Conservation (phyloP, 2,797 vertebrate genomes). For the Limosa lapponica region DNA sequence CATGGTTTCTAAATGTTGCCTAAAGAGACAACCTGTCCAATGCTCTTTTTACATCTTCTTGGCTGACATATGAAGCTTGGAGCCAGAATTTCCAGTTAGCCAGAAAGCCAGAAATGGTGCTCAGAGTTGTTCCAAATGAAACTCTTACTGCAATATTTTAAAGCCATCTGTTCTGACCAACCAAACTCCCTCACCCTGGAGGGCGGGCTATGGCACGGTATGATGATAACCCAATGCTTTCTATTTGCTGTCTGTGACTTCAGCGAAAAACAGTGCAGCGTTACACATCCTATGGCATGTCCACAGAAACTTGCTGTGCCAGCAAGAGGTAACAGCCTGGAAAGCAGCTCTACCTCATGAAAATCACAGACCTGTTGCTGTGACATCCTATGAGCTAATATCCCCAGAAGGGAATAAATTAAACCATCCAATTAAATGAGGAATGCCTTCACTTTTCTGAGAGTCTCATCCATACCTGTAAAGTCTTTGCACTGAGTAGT, state of each 20-base stretch:
- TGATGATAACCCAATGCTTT: neutral
- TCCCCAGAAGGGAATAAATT: neutral
- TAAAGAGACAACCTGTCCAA: neutral
- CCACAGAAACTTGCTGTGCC: neutral
- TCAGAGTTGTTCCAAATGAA: neutral
- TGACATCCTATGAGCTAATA: neutral
- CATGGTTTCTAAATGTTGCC: neutral
- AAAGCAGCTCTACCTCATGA: neutral
- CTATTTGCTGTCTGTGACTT: constrained; percentile 14
- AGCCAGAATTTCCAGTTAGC: neutral
- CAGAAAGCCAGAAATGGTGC: neutral
- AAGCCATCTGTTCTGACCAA: neutral
- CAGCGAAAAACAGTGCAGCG: neutral
- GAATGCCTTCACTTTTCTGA: neutral
- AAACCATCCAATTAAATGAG: neutral
- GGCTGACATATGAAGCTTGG: neutral
- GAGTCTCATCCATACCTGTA: neutral
- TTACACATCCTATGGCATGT: neutral
- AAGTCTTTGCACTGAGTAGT: neutral
- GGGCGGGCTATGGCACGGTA: neutral
- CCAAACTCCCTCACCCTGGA: neutral
- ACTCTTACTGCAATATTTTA: neutral
- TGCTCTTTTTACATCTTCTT: neutral
- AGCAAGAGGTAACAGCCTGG: neutral
- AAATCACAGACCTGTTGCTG: neutral